Evolutionary conservation across 1,140 invertebrate species (phyloP), one percentile per base, ranked within the genome.

Genomic region (Eumaeus atala): DNA sequence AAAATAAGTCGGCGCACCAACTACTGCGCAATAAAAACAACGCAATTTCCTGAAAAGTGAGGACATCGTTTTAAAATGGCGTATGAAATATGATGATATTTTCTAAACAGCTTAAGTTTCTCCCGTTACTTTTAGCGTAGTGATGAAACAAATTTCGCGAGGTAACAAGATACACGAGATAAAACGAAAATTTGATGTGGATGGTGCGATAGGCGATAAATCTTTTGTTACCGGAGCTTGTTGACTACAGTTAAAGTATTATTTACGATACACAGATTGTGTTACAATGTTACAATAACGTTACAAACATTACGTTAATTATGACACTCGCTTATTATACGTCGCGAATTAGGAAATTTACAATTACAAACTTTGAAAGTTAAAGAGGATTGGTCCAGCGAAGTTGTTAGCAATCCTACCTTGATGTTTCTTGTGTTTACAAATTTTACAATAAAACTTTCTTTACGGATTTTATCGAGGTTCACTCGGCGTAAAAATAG

Each of bases 221-320:
- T 38, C 37, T 38, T 38, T 38, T 38, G 37, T 38, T 38, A 38
- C 37, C 10, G 12, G 10, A 3, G 2, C 37, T 38, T 9, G 37
- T 28, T 3, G 21, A n/a, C 6, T 38, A 38, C 37, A 38, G 37
- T 38, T 3, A 38, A 38, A 38, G 37, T 38, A 38, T n/a, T 38
- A 38, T 38, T 38, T 38, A 38, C 37, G 37, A 38, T 38, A 38
- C 37, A 9, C 37, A 38, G 37, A 38, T 38, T 38, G 37, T 10
- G 9, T 38, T 38, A 38, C 37, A 38, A 3, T 38, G 9, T n/a
- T 38, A 38, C 12, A 38, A 38, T 38, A 38, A 38, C 37, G 37
- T 38, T 38, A 38, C 37, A 38, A 38, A 38, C 12, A 38, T 38
- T 38, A 38, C 37, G 37, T 38, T 38, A 38, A 38, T 38, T 38